Conservation (phyloP, 2,888 invertebrate genomes). For the Pollenia amentaria region DNA sequence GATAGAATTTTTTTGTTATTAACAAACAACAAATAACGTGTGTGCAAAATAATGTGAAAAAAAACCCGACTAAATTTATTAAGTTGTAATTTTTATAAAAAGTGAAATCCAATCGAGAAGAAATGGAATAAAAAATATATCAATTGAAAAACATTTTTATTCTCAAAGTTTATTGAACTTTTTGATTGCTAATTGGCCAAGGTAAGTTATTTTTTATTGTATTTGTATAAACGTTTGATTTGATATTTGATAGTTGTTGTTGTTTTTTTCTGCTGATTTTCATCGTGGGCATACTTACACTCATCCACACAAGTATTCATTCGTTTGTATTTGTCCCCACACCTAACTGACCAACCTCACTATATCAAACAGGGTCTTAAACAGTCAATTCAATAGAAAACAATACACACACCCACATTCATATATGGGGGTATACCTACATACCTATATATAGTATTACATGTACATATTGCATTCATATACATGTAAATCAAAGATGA, state of each 20-base stretch:
- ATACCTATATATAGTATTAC: background rate
- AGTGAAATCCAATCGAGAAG: constrained; percentile 33
- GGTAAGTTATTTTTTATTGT: constrained; percentile 53
- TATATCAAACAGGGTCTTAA: background rate
- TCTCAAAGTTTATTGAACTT: constrained; percentile 62
- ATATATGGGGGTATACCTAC: background rate
- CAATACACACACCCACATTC: background rate
- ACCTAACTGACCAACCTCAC: constrained; percentile 58
- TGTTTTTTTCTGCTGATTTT: background rate
- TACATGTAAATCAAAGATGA: too few relatives aligned
- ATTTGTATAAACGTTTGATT: background rate
- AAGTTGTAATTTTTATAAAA: constrained; percentile 24
- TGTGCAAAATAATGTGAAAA: background rate
- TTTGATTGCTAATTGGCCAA: constrained; percentile 49
- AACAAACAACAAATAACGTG: background rate
- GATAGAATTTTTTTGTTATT: background rate
- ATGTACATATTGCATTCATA: background rate
- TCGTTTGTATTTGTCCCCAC: background rate
- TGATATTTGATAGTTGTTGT: constrained; percentile 10
- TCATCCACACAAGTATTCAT: background rate
- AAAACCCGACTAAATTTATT: background rate
- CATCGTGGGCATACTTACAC: background rate
- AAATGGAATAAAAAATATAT: background rate
- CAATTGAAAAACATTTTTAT: background rate
- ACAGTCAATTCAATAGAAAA: background rate